Evolutionary conservation across 2,113 vertebrate genomes (phyloP).

Genomic region (Platichthys flesus): DNA sequence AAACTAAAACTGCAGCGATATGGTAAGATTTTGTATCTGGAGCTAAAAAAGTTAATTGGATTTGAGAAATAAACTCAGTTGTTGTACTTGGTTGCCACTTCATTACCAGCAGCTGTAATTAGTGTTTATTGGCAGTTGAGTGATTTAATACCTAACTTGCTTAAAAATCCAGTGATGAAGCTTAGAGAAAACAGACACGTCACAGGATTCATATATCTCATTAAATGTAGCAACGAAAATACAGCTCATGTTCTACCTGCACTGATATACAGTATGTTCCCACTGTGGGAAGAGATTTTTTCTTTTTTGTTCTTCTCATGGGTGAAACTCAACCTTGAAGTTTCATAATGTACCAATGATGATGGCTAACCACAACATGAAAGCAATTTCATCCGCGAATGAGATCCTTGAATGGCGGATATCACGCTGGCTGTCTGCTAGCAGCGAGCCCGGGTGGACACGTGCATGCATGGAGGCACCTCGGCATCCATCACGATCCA

Average conservation of each 20-base stretch:
- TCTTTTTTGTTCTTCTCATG: slow-evolving; percentile 9
- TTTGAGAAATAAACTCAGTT: no score
- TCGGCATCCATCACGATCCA: slow-evolving; percentile 67
- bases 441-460: slow-evolving; percentile 22
- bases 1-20: no score
- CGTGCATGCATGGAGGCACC: slow-evolving; percentile 47
- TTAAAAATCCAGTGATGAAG: no score
- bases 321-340: slow-evolving; percentile 58
- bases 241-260: neutral
- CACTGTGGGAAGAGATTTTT: neutral
- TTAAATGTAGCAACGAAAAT: slow-evolving; percentile 7
- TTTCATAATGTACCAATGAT: slow-evolving; percentile 51
- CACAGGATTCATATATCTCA: no score
- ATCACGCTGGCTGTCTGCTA: slow-evolving; percentile 36
- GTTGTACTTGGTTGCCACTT: no score
- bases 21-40: no score
- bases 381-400: slow-evolving; percentile 61
- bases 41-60: no score
- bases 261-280: neutral
- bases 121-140: no score
- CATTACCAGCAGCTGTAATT: no score
- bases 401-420: slow-evolving; percentile 55
- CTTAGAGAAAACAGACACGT: no score
- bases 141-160: no score
- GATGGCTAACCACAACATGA: slow-evolving; percentile 46